These are phyloP conservation scores for Meloe dianella DNA, from an alignment of 2,888 invertebrate genomes.

Conservation along the genomic window DNA sequence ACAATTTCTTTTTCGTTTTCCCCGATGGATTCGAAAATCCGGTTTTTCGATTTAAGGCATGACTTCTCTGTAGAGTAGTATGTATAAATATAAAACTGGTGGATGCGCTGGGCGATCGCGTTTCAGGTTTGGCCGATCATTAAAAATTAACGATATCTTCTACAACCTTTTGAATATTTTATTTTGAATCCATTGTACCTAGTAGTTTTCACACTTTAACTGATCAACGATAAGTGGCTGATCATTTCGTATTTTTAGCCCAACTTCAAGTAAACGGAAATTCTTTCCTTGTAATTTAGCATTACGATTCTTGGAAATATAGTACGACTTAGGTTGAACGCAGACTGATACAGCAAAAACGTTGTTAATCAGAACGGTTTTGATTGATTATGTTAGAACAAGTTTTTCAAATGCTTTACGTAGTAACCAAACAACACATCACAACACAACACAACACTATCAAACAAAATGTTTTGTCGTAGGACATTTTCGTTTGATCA, in stretches of 20 bases:
- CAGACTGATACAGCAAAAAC: no score
- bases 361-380: no score
- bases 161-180: constrained; percentile 23
- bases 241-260: constrained; percentile 24
- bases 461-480: no score
- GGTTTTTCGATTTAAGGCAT: neutral
- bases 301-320: neutral
- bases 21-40: no score
- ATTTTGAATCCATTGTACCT: constrained; percentile 2
- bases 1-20: no score
- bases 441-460: no score
- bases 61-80: neutral
- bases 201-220: neutral
- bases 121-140: neutral
- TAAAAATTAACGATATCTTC: constrained; percentile 23
- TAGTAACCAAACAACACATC: no score
- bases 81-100: constrained; percentile 1
- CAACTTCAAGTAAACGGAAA: constrained; percentile 13
- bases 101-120: neutral
- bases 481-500: no score
- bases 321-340: no score
- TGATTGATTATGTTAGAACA: no score
- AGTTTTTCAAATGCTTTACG: no score
- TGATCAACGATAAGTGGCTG: constrained; percentile 15
- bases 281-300: neutral